Base-by-base conservation (phyloP, 2,113 vertebrate genomes). In the Silurus meridionalis region DNA sequence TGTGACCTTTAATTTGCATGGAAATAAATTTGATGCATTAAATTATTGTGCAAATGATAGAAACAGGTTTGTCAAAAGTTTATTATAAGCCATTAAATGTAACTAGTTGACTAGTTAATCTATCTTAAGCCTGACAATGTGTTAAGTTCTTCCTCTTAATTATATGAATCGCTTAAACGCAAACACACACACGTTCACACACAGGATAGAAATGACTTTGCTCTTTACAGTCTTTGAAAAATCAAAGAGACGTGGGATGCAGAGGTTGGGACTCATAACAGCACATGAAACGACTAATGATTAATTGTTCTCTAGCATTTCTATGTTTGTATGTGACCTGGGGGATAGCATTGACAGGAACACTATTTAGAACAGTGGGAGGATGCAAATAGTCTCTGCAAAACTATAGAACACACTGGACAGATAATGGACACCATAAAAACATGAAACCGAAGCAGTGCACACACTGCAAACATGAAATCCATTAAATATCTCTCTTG, bases 261-360 rank as follows among this genome's bases (percentile, higher is more conserved):
- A 52, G 72, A 55, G 75, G 57, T 78, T 82, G 71, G 80, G 63
- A 85, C 72, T 79, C 79, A 28, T n/a, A 85, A 55, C 64, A 80
- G 64, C 46, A 63, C 69, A 83, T 79, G 83, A 83, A 87, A 85
- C 77, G 28, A 64, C 60, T 84, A 84, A 87, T 87, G 88, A 89
- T 60, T 52, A 50, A 84, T 85, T 88, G 88, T 88, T 88, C 84
- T 83, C 80, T 6, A 46, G 52, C 60, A 52, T 80, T 64, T 69
- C 25, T 85, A 55, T 71, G 63, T 86, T 66, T 88, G 64, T 83
- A 53, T 83, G 74, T 89, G 84, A 80, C 80, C 87, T 80, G 80
- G 81, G 80, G 80, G 60, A 52, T 52, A 86, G 28, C 10, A 79
- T 63, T 21, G 84, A 86, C 83, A 83, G 72, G 84, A 83, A 83